Base-by-base conservation (phyloP, 2,797 vertebrate genomes). In the Ficedula albicollis region DNA sequence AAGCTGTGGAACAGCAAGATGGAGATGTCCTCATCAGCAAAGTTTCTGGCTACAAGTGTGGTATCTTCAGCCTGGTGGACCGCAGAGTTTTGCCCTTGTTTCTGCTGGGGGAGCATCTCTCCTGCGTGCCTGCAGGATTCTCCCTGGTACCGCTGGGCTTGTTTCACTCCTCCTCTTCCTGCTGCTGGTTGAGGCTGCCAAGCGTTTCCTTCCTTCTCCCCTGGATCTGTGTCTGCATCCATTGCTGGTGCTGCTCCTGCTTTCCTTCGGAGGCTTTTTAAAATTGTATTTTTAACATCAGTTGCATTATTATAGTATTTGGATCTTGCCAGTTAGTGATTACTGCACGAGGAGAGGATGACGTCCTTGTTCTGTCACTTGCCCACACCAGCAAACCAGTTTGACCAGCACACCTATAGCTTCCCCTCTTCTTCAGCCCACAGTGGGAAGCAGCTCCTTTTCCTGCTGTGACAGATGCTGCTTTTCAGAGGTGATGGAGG, bases 41-140 rank as follows among this genome's bases (percentile, higher is more conserved):
- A 25, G 18, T 8, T 67, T 22, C 84, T 88, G 43, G 18, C 62
- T 58, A 0, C 1, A 0, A 20, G 44, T 0, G 0, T 62, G 46
- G 10, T 18, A 0, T 27, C 74, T 58, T 59, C 77, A 80, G 32
- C 69, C 64, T 83, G 44, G 22, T 44, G 70, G 48, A 7, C 29
- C 44, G 13, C 59, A 62, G 56, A 56, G 26, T 23, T 74, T 62
- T 90, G 38, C 19, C 39, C 34, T 70, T 13, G 18, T 34, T 83
- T 18, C 29, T 78, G 44, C 34, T 48, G 39, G 27, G 44, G 10
- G n/a, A 32, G 1, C 9, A 19, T 66, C 49, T 23, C 46, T 49
- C 48, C 48, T 49, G 25, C 3, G 15, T 9, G 25, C 48, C 48
- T 27, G 26, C 48, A 49, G 48, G 25, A 49, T 49, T 27, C 48